Evolutionary conservation across 2,797 vertebrate species (phyloP).

Genomic region (Morelia viridis): DNA sequence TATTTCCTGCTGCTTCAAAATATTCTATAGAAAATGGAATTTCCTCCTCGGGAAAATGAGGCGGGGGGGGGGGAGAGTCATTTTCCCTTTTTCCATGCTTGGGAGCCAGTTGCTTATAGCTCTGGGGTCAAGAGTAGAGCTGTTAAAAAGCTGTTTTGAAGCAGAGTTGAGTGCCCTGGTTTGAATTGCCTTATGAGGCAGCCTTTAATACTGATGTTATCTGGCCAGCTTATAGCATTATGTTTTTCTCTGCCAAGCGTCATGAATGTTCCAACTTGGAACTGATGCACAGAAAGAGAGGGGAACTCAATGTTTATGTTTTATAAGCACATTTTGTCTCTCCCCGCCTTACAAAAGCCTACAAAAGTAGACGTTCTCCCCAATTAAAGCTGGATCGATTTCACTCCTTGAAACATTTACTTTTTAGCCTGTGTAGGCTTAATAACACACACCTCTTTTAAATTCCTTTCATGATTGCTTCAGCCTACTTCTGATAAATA

Average conservation of each 20-base stretch:
- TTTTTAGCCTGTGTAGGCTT: too few species aligned
- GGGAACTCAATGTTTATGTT: not conserved
- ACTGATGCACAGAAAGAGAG: not conserved
- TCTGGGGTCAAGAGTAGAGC: not conserved
- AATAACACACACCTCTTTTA: not conserved
- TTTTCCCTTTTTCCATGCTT: not conserved
- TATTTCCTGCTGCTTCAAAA: constrained; percentile 64
- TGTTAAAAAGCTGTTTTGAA: not conserved
- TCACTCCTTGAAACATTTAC: not conserved
- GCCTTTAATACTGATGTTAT: not conserved
- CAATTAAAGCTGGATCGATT: not conserved
- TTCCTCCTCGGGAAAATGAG: constrained; percentile 45
- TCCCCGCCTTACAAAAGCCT: not conserved
- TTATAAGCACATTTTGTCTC: not conserved
- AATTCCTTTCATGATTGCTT: not conserved
- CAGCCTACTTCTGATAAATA: not conserved
- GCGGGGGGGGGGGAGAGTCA: not conserved
- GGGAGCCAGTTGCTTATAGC: not conserved
- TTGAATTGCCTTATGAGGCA: not conserved
- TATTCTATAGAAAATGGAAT: constrained; percentile 51
- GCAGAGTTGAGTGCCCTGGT: not conserved
- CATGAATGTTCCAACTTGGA: not conserved
- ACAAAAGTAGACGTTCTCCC: not conserved
- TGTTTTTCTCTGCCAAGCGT: not conserved
- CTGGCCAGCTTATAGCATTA: not conserved